Evolutionary conservation across 92 coral and sea anemone species (phyloP).

Genomic region (Blastomussa wellsi): DNA sequence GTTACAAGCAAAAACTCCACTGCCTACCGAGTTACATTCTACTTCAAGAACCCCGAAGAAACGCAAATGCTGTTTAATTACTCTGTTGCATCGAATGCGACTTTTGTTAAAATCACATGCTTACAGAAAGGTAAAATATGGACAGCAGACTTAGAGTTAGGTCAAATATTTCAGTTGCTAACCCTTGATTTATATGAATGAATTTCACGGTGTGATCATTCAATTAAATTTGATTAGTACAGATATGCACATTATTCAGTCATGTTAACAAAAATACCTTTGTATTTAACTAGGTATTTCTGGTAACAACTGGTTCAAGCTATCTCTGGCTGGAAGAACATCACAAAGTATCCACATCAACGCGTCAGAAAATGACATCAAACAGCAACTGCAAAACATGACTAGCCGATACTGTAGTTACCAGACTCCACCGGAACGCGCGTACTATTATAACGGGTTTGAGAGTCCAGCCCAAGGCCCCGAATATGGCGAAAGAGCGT

Average conservation of each 20-base stretch:
- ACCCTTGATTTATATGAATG: background rate
- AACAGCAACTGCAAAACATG: conserved; percentile 58
- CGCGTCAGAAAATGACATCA: conserved; percentile 50
- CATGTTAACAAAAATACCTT: background rate
- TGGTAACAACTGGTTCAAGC: conserved; percentile 58
- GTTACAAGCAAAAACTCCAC: conserved; percentile 18
- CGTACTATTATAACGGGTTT: conserved; percentile 82
- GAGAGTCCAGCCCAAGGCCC: conserved; percentile 57
- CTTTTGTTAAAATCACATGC: conserved; percentile 29
- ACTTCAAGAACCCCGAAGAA: conserved; percentile 54
- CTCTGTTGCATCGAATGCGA: background rate
- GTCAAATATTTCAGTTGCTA: background rate
- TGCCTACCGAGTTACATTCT: conserved; percentile 63
- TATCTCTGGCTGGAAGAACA: conserved; percentile 57
- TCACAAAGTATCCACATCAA: conserved; percentile 61
- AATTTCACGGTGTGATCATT: background rate
- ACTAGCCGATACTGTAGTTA: conserved; percentile 68
- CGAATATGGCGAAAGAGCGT: conserved; percentile 71
- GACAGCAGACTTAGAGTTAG: background rate
- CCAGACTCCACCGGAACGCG: conserved; percentile 63
- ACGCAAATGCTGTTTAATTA: conserved; percentile 39
- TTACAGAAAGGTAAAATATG: conserved; percentile 29
- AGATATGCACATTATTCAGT: no score
- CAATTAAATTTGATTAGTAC: background rate
- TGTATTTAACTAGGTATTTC: conserved; percentile 29